Evolutionary conservation across 2,113 vertebrate species (phyloP).

Genomic region (Nesogale talazaci): DNA sequence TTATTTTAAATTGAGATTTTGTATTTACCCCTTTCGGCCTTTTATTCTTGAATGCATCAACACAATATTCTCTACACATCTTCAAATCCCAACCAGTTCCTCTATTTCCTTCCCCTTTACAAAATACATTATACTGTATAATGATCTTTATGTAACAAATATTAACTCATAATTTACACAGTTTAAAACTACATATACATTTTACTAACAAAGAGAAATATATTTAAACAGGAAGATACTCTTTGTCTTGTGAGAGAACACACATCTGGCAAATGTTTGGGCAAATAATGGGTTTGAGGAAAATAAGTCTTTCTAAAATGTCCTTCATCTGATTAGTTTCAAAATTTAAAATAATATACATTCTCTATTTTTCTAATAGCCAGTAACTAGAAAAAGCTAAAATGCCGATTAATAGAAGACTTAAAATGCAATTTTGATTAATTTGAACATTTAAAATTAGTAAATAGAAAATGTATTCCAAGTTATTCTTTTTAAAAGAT

Average conservation of each 20-base stretch:
- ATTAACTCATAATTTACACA: background rate
- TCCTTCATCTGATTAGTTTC: background rate
- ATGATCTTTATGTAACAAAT: background rate
- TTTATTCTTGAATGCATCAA: background rate
- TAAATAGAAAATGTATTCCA: conserved; percentile 8
- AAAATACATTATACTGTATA: background rate
- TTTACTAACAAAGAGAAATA: conserved; percentile 37
- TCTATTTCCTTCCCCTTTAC: background rate
- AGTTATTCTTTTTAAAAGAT: conserved; percentile 15
- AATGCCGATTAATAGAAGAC: background rate
- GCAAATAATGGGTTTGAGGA: background rate
- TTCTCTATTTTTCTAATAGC: background rate
- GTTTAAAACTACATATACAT: background rate
- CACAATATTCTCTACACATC: background rate
- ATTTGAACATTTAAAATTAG: conserved; percentile 36
- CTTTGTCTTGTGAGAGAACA: background rate
- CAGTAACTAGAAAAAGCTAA: conserved; percentile 13
- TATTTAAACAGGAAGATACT: conserved; percentile 4
- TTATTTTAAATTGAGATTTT: background rate
- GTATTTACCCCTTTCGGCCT: background rate
- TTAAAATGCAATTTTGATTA: conserved; percentile 24
- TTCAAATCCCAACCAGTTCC: background rate
- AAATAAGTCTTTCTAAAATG: too few species aligned
- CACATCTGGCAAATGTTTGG: background rate
- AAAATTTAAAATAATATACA: conserved; percentile 44